These are phyloP conservation scores for Pachyuromys duprasi DNA, from an alignment of 2,797 vertebrate species.

Conservation along the genomic window DNA sequence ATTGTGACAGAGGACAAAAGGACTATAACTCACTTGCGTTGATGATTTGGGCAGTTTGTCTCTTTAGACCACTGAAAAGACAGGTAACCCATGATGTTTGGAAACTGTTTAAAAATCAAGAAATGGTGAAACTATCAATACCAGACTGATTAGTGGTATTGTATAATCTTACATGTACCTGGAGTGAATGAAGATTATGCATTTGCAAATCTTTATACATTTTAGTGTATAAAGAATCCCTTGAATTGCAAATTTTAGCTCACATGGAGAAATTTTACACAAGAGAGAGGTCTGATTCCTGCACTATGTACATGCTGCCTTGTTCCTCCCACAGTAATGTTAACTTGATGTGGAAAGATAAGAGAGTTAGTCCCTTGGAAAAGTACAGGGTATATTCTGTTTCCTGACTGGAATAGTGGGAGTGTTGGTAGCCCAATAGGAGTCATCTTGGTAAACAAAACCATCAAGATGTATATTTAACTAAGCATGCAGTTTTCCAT, in stretches of 20 bases:
- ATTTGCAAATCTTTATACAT: slow-evolving; percentile 90
- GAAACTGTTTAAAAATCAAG: slow-evolving; percentile 97
- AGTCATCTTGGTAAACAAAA: neutral
- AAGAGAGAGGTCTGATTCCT: slow-evolving; percentile 98
- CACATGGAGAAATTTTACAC: slow-evolving; percentile 98
- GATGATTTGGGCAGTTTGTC: slow-evolving; percentile 98
- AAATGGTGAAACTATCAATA: slow-evolving; percentile 98
- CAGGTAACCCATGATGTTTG: slow-evolving; percentile 98
- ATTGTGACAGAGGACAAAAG: slow-evolving; percentile 97
- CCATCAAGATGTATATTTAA: neutral
- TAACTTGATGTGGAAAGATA: neutral
- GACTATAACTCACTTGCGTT: slow-evolving; percentile 95
- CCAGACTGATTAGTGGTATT: slow-evolving; percentile 96
- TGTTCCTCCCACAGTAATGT: neutral
- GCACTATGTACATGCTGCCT: slow-evolving; percentile 84
- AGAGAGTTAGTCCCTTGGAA: neutral
- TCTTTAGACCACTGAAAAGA: slow-evolving; percentile 98
- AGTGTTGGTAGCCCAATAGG: neutral
- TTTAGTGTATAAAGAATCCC: slow-evolving; percentile 99
- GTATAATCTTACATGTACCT: slow-evolving; percentile 98
- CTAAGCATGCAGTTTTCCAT: too few species aligned
- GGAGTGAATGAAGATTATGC: slow-evolving; percentile 98
- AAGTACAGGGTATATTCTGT: neutral
- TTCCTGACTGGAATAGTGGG: neutral
- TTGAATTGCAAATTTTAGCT: slow-evolving; percentile 98